A percentile compares a stretch with the other conserved stretches of the same genome.
Evolutionary conservation across 53 echinoderm and acorn worm species (phyloP).

Genomic region (Mesocentrotus franciscanus): DNA sequence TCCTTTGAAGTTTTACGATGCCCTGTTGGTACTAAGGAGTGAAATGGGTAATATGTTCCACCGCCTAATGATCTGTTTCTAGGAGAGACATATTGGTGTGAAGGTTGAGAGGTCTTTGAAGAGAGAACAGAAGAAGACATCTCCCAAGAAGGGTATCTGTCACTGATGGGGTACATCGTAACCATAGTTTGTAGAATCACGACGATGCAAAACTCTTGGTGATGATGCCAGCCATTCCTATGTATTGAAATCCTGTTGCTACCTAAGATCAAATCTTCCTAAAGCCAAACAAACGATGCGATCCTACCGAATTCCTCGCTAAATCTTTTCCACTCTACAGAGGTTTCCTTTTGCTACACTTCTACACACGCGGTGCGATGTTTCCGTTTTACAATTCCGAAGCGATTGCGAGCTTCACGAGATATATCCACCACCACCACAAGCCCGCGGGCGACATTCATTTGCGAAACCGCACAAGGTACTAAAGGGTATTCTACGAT

Average conservation of each 20-base stretch:
- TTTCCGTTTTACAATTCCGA: not conserved
- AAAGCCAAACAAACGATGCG: not conserved
- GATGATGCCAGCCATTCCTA: not conserved
- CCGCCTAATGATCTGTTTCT: not conserved
- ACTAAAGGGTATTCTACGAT: not conserved
- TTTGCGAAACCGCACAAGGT: not conserved
- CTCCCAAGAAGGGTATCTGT: not conserved
- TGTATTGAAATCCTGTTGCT: not conserved
- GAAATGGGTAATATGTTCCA: not conserved
- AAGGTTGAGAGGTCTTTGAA: not conserved
- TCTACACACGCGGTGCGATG: not conserved
- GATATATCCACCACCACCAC: conserved; percentile 4
- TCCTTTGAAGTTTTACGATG: not conserved
- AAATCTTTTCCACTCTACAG: not conserved
- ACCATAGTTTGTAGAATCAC: not conserved
- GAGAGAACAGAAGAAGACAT: not conserved
- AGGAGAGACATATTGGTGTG: not conserved
- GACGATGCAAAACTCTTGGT: not conserved
- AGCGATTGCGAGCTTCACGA: not conserved
- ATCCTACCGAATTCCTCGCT: not conserved
- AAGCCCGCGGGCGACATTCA: not conserved
- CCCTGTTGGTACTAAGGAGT: not conserved
- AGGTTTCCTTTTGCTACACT: not conserved
- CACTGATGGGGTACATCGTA: not conserved
- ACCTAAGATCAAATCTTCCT: not conserved